Conservation (phyloP, 2,113 vertebrate genomes). For the Cavia porcellus region DNA sequence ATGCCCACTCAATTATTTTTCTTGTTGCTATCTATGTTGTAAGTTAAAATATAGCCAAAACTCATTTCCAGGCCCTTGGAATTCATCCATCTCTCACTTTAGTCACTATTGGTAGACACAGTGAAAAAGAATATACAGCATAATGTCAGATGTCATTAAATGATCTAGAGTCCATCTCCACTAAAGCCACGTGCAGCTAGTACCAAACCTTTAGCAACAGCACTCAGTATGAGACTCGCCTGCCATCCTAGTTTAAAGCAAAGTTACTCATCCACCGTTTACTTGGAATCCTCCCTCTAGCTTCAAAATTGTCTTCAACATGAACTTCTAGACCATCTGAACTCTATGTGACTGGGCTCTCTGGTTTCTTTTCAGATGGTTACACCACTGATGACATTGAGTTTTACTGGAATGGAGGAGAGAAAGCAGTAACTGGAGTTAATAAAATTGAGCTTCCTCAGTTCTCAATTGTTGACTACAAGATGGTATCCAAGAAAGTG, state of each 20-base stretch:
- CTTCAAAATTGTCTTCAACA: background rate
- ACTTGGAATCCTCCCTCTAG: background rate
- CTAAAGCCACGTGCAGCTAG: background rate
- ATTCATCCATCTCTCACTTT: background rate
- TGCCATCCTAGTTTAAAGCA: background rate
- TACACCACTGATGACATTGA: slow-evolving; percentile 98
- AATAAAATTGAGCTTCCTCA: slow-evolving; percentile 96
- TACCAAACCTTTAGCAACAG: background rate
- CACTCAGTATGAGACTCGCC: background rate
- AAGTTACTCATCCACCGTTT: background rate
- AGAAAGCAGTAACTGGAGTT: slow-evolving; percentile 94
- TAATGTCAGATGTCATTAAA: background rate
- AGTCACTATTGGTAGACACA: background rate
- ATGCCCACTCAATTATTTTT: background rate
- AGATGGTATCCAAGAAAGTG: slow-evolving; percentile 94
- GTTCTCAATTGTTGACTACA: slow-evolving; percentile 96
- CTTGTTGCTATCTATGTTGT: background rate
- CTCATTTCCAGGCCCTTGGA: background rate
- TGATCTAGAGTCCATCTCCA: background rate
- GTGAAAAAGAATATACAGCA: background rate
- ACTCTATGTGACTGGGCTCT: slow-evolving; percentile 10
- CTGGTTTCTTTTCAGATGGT: slow-evolving; percentile 90
- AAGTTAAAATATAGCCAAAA: background rate
- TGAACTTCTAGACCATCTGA: background rate
- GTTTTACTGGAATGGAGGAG: slow-evolving; percentile 96